A percentile compares a stretch with the other conserved stretches of the same genome.
phyloP scores from a whole-genome alignment of 1,140 invertebrate species.

The Caerostris darwini region DNA sequence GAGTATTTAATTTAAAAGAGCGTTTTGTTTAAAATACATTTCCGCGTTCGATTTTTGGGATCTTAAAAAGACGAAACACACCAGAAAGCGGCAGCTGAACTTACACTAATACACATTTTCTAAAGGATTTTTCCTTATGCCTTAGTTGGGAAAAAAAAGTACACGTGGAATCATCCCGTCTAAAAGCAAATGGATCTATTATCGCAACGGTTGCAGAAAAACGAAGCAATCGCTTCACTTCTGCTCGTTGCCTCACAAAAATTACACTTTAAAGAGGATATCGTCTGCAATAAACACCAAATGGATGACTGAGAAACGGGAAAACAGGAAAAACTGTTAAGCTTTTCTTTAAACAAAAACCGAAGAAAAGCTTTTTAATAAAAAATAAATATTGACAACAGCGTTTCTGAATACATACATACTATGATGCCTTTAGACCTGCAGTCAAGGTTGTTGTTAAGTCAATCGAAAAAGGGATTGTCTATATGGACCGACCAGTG shows the following conservation, averaged over 20 bases:
- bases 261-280: conserved; percentile 17
- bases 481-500: too few species aligned
- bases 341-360: neutral
- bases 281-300: neutral
- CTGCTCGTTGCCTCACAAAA: neutral
- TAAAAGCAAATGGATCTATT: conserved; percentile 41
- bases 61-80: neutral
- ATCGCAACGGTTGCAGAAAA: neutral
- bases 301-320: neutral
- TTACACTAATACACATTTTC: neutral
- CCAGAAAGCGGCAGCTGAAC: neutral
- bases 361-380: too few species aligned
- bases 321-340: neutral
- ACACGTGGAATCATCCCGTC: neutral
- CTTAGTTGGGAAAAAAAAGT: neutral
- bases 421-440: too few species aligned
- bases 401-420: too few species aligned
- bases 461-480: too few species aligned
- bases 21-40: neutral
- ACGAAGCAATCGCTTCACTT: neutral
- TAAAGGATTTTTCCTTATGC: neutral
- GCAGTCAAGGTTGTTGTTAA: too few species aligned
- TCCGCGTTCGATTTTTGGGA: neutral
- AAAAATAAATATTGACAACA: too few species aligned
- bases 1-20: neutral